These are phyloP conservation scores for Troides helena DNA, from an alignment of 2,888 invertebrate species.

Conservation along the genomic window DNA sequence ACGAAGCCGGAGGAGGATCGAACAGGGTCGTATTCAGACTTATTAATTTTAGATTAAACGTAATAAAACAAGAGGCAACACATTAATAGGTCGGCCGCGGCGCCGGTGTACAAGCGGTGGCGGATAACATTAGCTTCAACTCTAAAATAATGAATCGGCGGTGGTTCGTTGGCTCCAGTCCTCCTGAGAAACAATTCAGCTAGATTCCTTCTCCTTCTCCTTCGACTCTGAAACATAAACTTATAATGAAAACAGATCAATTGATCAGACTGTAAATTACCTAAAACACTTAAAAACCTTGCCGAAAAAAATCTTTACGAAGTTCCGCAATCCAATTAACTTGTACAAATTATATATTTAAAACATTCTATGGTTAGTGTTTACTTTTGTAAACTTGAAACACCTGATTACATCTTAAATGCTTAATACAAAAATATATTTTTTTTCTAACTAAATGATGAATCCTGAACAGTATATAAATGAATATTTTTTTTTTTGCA, in stretches of 20 bases:
- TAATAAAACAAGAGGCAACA: constrained; percentile 68
- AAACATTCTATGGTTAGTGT: too few species aligned
- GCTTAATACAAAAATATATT: too few species aligned
- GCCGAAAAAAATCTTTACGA: neutral
- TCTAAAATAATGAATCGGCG: constrained; percentile 78
- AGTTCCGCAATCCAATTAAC: neutral
- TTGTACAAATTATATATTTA: too few species aligned
- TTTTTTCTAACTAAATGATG: too few species aligned
- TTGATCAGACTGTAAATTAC: neutral
- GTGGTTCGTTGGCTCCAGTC: constrained; percentile 77
- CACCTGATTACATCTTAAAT: too few species aligned
- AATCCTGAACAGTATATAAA: too few species aligned
- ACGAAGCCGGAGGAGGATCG: constrained; percentile 40
- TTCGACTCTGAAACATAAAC: constrained; percentile 80
- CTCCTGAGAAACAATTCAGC: constrained; percentile 79
- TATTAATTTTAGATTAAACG: constrained; percentile 46
- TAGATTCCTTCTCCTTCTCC: constrained; percentile 85
- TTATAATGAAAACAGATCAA: neutral
- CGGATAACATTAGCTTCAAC: constrained; percentile 50
- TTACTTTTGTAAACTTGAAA: too few species aligned
- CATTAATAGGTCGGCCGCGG: constrained; percentile 48
- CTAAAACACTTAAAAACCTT: neutral
- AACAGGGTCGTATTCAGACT: constrained; percentile 61
- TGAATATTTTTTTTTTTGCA: too few species aligned
- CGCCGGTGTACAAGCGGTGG: constrained; percentile 45